Evolutionary conservation across 2,888 invertebrate species (phyloP).

Genomic region (Alviniconcha strummeri): DNA sequence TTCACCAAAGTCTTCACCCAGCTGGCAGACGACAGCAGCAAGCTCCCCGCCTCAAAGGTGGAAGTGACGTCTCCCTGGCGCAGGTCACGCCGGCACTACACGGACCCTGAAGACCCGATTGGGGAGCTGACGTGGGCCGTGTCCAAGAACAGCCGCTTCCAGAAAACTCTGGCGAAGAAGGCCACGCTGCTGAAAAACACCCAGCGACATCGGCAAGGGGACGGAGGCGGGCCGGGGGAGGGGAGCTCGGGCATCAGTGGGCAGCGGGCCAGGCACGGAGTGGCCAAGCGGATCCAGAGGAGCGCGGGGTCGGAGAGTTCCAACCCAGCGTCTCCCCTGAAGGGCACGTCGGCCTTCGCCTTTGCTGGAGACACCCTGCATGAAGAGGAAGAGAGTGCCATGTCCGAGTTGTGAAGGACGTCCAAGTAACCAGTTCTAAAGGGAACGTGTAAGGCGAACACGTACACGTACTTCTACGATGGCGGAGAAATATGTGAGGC

Average conservation of each 20-base stretch:
- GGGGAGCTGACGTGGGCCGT: slow-evolving; percentile 34
- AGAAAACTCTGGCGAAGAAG: slow-evolving; percentile 35
- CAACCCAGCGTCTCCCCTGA: background rate
- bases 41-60: background rate
- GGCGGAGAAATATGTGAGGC: background rate
- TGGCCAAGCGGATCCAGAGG: background rate
- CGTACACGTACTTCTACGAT: too few species aligned
- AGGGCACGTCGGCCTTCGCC: slow-evolving; percentile 12
- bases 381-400: slow-evolving; percentile 6
- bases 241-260: background rate
- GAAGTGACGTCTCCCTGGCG: background rate
- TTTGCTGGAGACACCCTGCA: slow-evolving; percentile 17
- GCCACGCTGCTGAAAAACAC: slow-evolving; percentile 40
- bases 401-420: background rate
- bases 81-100: background rate
- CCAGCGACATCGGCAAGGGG: slow-evolving; percentile 8
- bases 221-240: background rate
- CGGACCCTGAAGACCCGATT: slow-evolving; percentile 27
- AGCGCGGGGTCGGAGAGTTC: background rate
- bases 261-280: background rate
- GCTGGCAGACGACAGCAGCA: slow-evolving; percentile 21
- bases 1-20: slow-evolving; percentile 23
- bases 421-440: background rate
- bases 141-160: slow-evolving; percentile 30
- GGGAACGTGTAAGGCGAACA: background rate